Evolutionary conservation across 1,140 invertebrate genomes (phyloP).

Genomic region (Eupeodes corollae): DNA sequence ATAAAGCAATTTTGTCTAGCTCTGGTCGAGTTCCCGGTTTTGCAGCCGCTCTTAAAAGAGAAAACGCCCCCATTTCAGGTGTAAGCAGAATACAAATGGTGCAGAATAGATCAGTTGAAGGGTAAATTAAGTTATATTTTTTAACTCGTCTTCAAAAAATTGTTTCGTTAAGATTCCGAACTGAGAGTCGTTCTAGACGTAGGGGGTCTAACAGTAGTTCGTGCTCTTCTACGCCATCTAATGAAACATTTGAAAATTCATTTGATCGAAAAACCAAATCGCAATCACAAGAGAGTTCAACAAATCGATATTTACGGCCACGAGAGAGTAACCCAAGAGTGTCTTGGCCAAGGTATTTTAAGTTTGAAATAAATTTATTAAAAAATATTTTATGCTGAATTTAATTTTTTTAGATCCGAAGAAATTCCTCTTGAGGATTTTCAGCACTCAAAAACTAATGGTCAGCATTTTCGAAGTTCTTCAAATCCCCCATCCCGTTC

Average conservation of each 20-base stretch:
- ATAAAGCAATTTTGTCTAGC: slow-evolving; percentile 47
- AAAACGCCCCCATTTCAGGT: slow-evolving; percentile 32
- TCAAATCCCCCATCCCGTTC: slow-evolving; percentile 27
- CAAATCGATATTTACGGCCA: slow-evolving; percentile 41
- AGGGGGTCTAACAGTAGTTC: slow-evolving; percentile 21
- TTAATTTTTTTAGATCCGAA: slow-evolving; percentile 43
- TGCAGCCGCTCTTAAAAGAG: slow-evolving; percentile 50
- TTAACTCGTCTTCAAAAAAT: not conserved
- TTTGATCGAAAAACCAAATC: slow-evolving; percentile 23
- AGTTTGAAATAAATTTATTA: not conserved
- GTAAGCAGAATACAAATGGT: slow-evolving; percentile 32
- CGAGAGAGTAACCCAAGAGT: slow-evolving; percentile 58
- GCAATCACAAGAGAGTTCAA: slow-evolving; percentile 26
- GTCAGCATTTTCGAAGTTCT: slow-evolving; percentile 24
- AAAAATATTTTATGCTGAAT: not conserved
- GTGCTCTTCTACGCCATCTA: slow-evolving; percentile 13
- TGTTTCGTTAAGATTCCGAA: slow-evolving; percentile 19
- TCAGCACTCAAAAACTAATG: slow-evolving; percentile 37
- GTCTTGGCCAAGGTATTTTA: slow-evolving; percentile 48
- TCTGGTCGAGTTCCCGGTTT: slow-evolving; percentile 55
- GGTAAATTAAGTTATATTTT: slow-evolving; percentile 15
- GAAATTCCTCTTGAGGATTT: slow-evolving; percentile 79
- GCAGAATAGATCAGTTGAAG: slow-evolving; percentile 31
- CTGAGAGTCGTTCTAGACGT: slow-evolving; percentile 30
- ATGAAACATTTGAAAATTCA: slow-evolving; percentile 5